Base-by-base conservation (phyloP, 2,113 vertebrate species). In the Vulpes ferrilata region DNA sequence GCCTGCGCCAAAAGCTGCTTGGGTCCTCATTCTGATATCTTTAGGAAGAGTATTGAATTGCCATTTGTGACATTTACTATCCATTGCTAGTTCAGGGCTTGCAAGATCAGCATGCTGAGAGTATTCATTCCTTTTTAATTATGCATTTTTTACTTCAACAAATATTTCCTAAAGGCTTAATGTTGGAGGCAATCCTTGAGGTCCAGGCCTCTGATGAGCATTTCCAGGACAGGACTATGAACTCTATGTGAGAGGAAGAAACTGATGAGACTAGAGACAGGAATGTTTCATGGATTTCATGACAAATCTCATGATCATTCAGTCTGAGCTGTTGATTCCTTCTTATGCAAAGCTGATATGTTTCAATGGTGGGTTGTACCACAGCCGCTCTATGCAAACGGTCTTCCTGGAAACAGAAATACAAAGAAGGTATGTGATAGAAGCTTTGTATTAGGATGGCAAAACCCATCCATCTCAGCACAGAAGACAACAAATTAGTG, bases 91-190 rank as follows among this genome's bases (percentile, higher is more conserved):
- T 95, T 96, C 94, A 73, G 82, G 62, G 20, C 53, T 90, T 97
- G 86, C 15, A 93, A 96, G 86, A 85, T 85, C 32, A 90, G 65
- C 64, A 51, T 80, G 48, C 83, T 64, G 25, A 22, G 86, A 35
- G 74, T 48, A 80, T 51, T 96, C 53, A 82, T 95, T 95, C 76
- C 87, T 97, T 97, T 92, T 90, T 81, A 93, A 85, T 85, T 82
- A 88, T 82, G 78, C n/a, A 81, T 92, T 94, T 35, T 95, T 90
- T 64, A 93, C 96, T 88, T 74, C 9, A 4, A 95, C 43, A 96
- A 76, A 88, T 95, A 94, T 87, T 65, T 55, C n/a, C 60, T 69
- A 89, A 83, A 92, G 80, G 57, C 43, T 38, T 60, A 43, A 86
- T 64, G 22, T 15, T 67, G 88, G 82, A 85, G 86, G 35, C 88